These are phyloP conservation scores for Cromileptes altivelis DNA, from an alignment of 2,113 vertebrate species.

Conservation along the genomic window DNA sequence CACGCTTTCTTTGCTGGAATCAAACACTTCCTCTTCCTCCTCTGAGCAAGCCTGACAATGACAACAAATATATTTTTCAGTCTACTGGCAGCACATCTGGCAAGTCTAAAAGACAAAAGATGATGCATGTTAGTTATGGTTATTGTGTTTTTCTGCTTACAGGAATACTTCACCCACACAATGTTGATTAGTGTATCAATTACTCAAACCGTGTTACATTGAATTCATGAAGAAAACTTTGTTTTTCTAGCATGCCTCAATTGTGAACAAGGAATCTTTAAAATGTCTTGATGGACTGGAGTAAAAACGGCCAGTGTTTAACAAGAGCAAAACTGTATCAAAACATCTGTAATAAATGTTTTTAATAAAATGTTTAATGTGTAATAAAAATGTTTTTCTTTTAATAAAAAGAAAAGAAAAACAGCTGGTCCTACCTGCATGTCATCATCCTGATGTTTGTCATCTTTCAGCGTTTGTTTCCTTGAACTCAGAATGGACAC, in stretches of 20 bases:
- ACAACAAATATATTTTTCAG: slow-evolving; percentile 2
- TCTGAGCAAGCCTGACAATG: slow-evolving; percentile 86
- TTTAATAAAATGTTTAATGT: too few relatives aligned
- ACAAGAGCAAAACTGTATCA: too few relatives aligned
- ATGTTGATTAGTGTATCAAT: too few relatives aligned
- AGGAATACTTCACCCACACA: background rate
- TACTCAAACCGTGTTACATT: too few relatives aligned
- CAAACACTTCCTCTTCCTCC: slow-evolving; percentile 90
- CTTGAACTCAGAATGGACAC: slow-evolving; percentile 90
- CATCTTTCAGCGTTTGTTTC: slow-evolving; percentile 85
- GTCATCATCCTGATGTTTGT: slow-evolving; percentile 82
- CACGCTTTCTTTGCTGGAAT: slow-evolving; percentile 88
- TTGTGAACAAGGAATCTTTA: too few relatives aligned
- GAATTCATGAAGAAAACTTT: too few relatives aligned
- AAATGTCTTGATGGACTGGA: too few relatives aligned
- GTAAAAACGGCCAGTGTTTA: too few relatives aligned
- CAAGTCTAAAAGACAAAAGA: background rate
- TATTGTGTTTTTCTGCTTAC: background rate
- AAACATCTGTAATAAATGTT: too few relatives aligned
- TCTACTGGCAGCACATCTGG: background rate
- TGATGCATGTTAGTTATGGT: background rate
- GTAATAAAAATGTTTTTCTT: too few relatives aligned
- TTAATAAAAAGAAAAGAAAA: background rate
- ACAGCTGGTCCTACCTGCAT: slow-evolving; percentile 81
- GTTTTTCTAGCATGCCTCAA: too few relatives aligned